Conservation (phyloP, 2,797 vertebrate species). For the Alca torda region DNA sequence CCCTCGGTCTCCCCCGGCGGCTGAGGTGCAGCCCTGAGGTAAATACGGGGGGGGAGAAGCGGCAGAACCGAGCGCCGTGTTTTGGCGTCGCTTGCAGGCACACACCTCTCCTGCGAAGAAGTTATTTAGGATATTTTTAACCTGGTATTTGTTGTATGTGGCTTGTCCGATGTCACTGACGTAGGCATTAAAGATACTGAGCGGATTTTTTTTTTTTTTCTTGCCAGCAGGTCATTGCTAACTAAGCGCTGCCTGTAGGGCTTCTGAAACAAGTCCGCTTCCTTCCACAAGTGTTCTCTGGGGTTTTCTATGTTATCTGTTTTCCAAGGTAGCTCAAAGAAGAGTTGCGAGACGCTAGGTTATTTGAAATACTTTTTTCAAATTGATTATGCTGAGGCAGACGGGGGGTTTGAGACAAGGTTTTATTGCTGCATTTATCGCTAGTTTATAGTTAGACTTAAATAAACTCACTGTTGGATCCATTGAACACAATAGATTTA, state of each 20-base stretch:
- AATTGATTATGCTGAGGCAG: background rate
- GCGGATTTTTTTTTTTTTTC: background rate
- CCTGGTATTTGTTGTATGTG: background rate
- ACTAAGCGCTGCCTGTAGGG: background rate
- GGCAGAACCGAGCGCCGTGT: background rate
- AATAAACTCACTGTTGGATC: background rate
- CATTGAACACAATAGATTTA: background rate
- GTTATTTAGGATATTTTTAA: background rate
- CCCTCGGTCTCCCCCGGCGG: background rate
- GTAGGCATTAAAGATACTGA: background rate
- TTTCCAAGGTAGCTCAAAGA: background rate
- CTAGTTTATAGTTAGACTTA: background rate
- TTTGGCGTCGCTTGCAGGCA: background rate
- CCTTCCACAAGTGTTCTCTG: background rate
- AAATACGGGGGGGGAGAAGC: background rate
- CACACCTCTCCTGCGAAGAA: background rate
- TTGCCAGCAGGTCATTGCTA: background rate
- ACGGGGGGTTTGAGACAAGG: background rate
- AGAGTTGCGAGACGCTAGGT: rapidly evolving
- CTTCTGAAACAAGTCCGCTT: background rate
- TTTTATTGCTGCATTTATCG: background rate
- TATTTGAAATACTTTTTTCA: background rate
- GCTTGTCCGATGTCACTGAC: background rate
- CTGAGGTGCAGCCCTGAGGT: background rate
- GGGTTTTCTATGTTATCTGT: background rate